Evolutionary conservation across 2,113 vertebrate genomes (phyloP), one percentile per base, ranked within the genome.

Genomic region (Caretta caretta): DNA sequence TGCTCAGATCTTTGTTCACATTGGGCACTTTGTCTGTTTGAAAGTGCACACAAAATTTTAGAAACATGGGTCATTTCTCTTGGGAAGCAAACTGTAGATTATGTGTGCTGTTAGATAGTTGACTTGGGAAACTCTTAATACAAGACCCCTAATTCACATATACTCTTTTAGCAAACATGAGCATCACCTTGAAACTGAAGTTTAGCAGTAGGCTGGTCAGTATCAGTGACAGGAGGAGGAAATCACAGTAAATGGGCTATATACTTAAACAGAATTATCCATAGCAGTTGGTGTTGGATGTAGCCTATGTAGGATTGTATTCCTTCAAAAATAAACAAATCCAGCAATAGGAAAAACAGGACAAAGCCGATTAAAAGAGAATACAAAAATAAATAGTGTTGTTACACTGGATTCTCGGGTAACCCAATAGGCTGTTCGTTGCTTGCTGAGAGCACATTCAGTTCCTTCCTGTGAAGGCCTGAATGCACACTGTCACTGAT

Each of bases 361-460:
- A 76, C 93, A 90, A 78, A 83, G 80, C 65, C 93, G 53, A 97
- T 87, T 94, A 89, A 78, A 90, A 96, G 69, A 93, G 50, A 96
- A 89, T 83, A 90, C 8, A 62, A 94, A 97, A 94, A 93, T 89
- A 94, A 95, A 93, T 12, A 46, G 59, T 92, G 94, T 96, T 96
- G 80, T 97, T 95, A 69, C 29, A 84, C 90, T 72, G 54, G n/a
- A 86, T 49, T 84, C 62, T 65, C 42, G 72, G 78, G 65, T 89
- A 96, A 86, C 87, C 72, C 83, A 84, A 59, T 80, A 81, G 81
- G 75, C 25, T 69, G 87, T 89, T 69, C 24, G 51, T 22, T 86
- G n/a, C 90, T 95, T 93, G 72, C 80, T 93, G 88, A 94, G 94
- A 95, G 59, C 54, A 46, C 54, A 93, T 96, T 97, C 94, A 95